Percentiles rank a stretch among this genome's conserved stretches.
These are phyloP conservation scores for Eidolon dupreanum DNA, from an alignment of 2,797 vertebrate genomes.

Conservation along the genomic window DNA sequence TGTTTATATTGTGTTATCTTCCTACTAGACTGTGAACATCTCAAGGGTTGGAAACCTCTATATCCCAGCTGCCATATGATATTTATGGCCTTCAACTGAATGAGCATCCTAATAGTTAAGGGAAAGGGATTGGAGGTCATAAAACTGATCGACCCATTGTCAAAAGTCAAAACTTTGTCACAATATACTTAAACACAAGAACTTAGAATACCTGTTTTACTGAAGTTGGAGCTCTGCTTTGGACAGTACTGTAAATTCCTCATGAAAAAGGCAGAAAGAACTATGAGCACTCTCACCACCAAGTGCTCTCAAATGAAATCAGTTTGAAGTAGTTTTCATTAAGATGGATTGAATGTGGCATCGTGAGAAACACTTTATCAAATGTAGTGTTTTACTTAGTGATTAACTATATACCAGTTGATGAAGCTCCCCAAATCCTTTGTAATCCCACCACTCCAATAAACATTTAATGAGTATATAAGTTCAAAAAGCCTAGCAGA, in stretches of 20 bases:
- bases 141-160: background rate
- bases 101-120: conserved; percentile 12
- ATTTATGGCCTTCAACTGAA: background rate
- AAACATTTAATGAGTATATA: conserved; percentile 96
- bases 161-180: conserved; percentile 20
- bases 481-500: conserved; percentile 90
- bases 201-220: conserved; percentile 53
- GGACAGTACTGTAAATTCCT: conserved; percentile 77
- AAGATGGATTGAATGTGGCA: conserved; percentile 99
- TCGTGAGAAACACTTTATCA: conserved; percentile 99
- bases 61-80: background rate
- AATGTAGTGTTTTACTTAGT: conserved; percentile 99
- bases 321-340: conserved; percentile 98
- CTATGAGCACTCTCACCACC: conserved; percentile 81
- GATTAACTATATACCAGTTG: conserved; percentile 97
- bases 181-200: conserved; percentile 49
- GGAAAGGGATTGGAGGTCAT: background rate
- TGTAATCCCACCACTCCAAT: conserved; percentile 94
- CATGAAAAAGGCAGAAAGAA: conserved; percentile 82
- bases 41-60: conserved; percentile 24
- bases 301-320: conserved; percentile 94
- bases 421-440: conserved; percentile 95
- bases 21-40: background rate
- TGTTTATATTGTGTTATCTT: conserved; percentile 33
- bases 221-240: conserved; percentile 74